Percentiles rank a stretch among this genome's conserved stretches.
These are phyloP conservation scores for Cydia strobilella DNA, from an alignment of 1,140 invertebrate genomes.

Conservation along the genomic window DNA sequence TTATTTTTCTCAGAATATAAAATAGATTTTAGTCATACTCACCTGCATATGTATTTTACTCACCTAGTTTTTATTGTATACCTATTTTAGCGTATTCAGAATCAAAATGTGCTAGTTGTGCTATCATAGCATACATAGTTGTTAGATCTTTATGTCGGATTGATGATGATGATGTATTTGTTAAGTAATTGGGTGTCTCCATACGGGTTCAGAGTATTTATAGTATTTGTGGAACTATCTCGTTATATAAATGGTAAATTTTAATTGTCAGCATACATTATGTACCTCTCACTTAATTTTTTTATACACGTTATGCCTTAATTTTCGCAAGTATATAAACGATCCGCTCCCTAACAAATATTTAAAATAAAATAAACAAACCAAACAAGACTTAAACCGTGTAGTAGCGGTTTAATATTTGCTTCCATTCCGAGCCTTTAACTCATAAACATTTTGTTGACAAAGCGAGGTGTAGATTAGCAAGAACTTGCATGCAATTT, in stretches of 20 bases:
- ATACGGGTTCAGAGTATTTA: constrained; percentile 24
- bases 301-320: too few species aligned
- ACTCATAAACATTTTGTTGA: too few species aligned
- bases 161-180: background rate
- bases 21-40: constrained; percentile 1
- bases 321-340: too few species aligned
- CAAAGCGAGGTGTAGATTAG: too few species aligned
- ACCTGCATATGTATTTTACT: background rate
- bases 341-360: too few species aligned
- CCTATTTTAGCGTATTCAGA: background rate
- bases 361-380: too few species aligned
- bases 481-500: too few species aligned
- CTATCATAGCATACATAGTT: background rate
- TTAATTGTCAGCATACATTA: background rate
- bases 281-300: too few species aligned
- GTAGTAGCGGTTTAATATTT: too few species aligned
- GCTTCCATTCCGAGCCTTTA: too few species aligned
- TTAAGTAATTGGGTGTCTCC: constrained; percentile 20
- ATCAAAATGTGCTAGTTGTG: background rate
- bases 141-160: constrained; percentile 1
- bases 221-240: constrained; percentile 11
- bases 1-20: constrained; percentile 15
- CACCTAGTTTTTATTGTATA: background rate
- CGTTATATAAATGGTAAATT: background rate
- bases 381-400: too few species aligned